Base-by-base conservation (phyloP, 2,888 invertebrate genomes). In the Pilophorus perplexus region DNA sequence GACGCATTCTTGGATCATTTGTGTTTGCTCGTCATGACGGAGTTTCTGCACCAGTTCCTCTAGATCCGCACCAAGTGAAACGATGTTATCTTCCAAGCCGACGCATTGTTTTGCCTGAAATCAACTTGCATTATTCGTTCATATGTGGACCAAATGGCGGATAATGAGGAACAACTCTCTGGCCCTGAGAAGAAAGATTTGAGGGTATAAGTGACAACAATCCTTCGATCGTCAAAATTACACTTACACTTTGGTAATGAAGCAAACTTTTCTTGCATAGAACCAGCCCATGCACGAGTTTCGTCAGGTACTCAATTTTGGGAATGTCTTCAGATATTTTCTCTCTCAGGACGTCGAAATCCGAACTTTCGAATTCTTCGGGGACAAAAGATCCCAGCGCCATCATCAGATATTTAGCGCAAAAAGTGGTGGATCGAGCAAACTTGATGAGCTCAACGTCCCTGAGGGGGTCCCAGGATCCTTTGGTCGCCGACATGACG, bases 81-180 rank as follows among this genome's bases (percentile, higher is more conserved):
- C 62, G 10, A 65, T 67, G 14, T 57, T 64, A 12, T 65, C 64
- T 18, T 23, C 50, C 20, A 67, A 20, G 25, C 54, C 66, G 40
- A 67, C 67, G 46, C 75, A 23, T 80, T 77, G 73, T 84, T 84
- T 57, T 85, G 82, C 0, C 77, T 76, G 33, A 80, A 78, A 20
- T 76, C 75, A 23, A 46, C 3, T 6, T 33, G 33, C 6, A 6
- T 33, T n/a, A n/a, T n/a, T n/a, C n/a, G n/a, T n/a, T n/a, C n/a
- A n/a, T n/a, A n/a, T n/a, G n/a, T n/a, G n/a, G n/a, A n/a, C n/a
- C n/a, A n/a, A n/a, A n/a, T n/a, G n/a, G n/a, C n/a, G n/a, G n/a
- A n/a, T n/a, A n/a, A n/a, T n/a, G n/a, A n/a, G n/a, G 6, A 33
- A 33, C 33, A 33, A 33, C 33, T 8, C 33, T 10, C 33, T 10